Percentiles rank a stretch among this genome's conserved stretches.
phyloP scores from a whole-genome alignment of 1,140 invertebrate genomes.

The Solenopsis fugax region DNA sequence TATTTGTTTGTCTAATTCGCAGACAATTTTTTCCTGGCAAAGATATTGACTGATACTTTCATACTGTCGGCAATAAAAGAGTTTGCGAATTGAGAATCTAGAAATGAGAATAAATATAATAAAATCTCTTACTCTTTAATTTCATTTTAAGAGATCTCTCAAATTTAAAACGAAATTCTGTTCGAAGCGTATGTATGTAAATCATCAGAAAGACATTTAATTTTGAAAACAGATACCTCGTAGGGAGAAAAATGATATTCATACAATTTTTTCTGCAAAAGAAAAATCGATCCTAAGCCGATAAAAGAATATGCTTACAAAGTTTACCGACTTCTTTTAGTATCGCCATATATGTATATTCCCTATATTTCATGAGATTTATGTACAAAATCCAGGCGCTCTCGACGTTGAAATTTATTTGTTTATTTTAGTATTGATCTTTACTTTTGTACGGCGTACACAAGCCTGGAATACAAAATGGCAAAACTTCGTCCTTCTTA shows the following conservation, averaged over 20 bases:
- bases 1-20: slow-evolving; percentile 1
- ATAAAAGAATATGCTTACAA: slow-evolving; percentile 39
- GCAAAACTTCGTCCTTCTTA: background rate
- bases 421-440: slow-evolving; percentile 47
- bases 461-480: background rate
- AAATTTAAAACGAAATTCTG: background rate
- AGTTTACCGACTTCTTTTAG: slow-evolving; percentile 44
- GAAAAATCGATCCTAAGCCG: slow-evolving; percentile 8
- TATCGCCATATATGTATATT: slow-evolving; percentile 29
- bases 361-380: slow-evolving; percentile 54
- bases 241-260: background rate
- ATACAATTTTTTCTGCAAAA: background rate
- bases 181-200: background rate
- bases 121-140: background rate
- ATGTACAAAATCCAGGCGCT: slow-evolving; percentile 1
- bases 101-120: background rate
- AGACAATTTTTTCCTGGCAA: background rate
- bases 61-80: background rate
- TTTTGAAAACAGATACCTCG: background rate
- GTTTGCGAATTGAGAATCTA: background rate
- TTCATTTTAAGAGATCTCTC: background rate
- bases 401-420: slow-evolving; percentile 40
- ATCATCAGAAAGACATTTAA: background rate
- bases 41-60: background rate
- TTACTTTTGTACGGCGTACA: background rate